Evolutionary conservation across 2,797 vertebrate genomes (phyloP).

Genomic region (Malurus leucopterus): DNA sequence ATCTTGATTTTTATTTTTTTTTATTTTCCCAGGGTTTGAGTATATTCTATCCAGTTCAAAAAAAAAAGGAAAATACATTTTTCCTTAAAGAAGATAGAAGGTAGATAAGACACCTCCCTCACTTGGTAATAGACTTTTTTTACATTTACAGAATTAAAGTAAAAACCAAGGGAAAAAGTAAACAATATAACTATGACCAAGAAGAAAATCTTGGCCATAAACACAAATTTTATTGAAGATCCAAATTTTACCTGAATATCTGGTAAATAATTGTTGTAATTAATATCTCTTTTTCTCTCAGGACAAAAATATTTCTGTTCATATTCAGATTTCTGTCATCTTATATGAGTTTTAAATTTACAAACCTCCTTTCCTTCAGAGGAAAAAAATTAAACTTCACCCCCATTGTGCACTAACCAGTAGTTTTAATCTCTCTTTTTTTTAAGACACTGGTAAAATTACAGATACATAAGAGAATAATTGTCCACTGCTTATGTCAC

Average conservation of each 20-base stretch:
- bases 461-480: background rate
- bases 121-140: background rate
- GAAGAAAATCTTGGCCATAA: background rate
- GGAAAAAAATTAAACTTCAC: background rate
- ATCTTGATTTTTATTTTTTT: background rate
- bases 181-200: background rate
- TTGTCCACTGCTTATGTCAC: background rate
- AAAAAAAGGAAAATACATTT: background rate
- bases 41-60: background rate
- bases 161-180: background rate
- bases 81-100: background rate
- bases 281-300: background rate
- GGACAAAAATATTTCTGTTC: background rate
- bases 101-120: background rate
- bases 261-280: background rate
- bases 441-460: background rate
- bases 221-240: background rate
- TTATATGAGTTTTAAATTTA: background rate
- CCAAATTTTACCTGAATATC: background rate
- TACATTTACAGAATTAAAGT: background rate
- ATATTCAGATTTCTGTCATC: background rate
- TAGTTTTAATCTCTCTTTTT: background rate
- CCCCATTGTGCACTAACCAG: background rate
- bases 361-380: background rate
- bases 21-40: background rate